Percentiles rank a stretch among this genome's conserved stretches.
phyloP scores from a whole-genome alignment of 2,113 vertebrate genomes.

The Thamnaconus septentrionalis region DNA sequence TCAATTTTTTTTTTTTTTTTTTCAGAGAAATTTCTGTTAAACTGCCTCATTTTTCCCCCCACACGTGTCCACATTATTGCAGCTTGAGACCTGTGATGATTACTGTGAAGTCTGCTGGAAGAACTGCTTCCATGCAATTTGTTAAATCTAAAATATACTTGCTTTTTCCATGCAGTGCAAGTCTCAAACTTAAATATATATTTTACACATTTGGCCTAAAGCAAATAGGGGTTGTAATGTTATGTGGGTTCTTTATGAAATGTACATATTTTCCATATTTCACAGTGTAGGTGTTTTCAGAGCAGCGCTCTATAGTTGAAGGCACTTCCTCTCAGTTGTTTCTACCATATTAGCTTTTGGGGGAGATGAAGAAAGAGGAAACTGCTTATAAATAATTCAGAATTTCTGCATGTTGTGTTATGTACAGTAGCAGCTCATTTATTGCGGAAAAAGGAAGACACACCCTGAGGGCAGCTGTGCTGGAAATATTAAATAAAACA shows the following conservation, averaged over 20 bases:
- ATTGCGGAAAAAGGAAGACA: conserved; percentile 62
- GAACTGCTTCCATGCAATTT: conserved; percentile 56
- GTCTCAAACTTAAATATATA: too few species aligned
- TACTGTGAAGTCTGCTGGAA: conserved; percentile 55
- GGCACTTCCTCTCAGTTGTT: conserved; percentile 38
- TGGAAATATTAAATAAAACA: conserved; percentile 42
- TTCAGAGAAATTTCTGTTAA: conserved; percentile 17
- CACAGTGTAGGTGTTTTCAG: conserved; percentile 33
- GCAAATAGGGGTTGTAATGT: too few species aligned
- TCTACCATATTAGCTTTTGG: conserved; percentile 47
- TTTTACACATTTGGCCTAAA: too few species aligned
- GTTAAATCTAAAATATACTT: conserved; percentile 68
- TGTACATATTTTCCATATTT: conserved; percentile 3
- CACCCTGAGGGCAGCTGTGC: conserved; percentile 35
- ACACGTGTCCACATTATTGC: conserved; percentile 41
- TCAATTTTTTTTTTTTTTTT: too few species aligned
- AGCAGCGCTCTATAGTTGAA: conserved; percentile 41
- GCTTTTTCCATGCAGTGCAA: conserved; percentile 24
- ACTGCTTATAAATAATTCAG: conserved; percentile 68
- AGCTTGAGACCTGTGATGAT: conserved; percentile 52
- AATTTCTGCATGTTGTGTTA: conserved; percentile 54
- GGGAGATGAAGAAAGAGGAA: conserved; percentile 51
- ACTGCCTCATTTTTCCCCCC: conserved; percentile 1
- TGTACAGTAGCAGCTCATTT: conserved; percentile 62
- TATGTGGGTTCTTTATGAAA: conserved; percentile 26